Evolutionary conservation across 37 sponge, comb jelly and placozoan species (phyloP), one percentile per base, ranked within the genome.

Genomic region (Agelas oroides): DNA sequence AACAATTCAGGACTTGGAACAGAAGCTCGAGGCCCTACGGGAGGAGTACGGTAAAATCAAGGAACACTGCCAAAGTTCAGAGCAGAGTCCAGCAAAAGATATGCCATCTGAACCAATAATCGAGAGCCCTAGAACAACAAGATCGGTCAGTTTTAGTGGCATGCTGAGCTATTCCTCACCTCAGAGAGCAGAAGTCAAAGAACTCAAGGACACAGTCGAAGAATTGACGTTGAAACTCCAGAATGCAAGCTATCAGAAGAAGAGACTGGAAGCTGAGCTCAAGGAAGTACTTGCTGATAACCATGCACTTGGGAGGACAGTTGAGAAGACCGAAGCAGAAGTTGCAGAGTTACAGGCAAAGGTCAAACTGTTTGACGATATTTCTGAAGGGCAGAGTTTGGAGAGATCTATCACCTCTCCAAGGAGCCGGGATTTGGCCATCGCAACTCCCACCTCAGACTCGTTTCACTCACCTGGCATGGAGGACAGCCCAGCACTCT

Each of bases 191-290:
- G 67, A 62, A 27, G 35, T 83, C 0, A 0, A 21, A 38, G 40
- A 75, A 36, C 34, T 75, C 3, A 31, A 72, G 19, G 67, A 63
- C 15, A 53, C 54, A 11, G 70, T 69, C 0, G 85, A 75, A 16
- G 88, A 84, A 46, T 80, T 92, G 18, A 84, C 75, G 5, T 1
- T 63, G 21, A 87, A 70, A 37, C 66, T 92, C 1, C 84, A 83
- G 52, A 71, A 67, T 2, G n/a, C 73, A 25, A 53, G 16, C 35
- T 83, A 53, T 34, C 89, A 89, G 55, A 83, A 83, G 79, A 39
- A 59, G 67, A 69, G 53, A 28, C 33, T 59, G 31, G 61, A 83
- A 38, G 41, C 25, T 27, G 73, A 60, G 0, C 55, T 89, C 15
- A 64, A 77, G 13, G 72, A 71, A 0, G 52, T 83, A 2, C 36